Evolutionary conservation across 2,888 invertebrate species (phyloP).

Genomic region (Sarcophaga subvicina): DNA sequence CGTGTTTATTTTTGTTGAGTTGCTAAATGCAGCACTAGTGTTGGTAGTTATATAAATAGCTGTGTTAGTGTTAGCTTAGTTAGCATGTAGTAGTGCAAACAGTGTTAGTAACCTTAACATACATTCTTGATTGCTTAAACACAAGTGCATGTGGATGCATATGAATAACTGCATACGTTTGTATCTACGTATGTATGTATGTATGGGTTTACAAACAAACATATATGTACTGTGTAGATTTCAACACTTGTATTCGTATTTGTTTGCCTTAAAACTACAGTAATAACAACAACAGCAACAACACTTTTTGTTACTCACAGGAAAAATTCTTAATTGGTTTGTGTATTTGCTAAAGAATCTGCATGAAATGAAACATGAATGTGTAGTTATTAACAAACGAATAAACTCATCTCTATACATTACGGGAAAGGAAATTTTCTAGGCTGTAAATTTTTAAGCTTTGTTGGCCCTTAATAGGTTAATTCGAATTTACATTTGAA

Average conservation of each 20-base stretch:
- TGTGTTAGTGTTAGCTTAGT: not conserved
- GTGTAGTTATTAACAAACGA: constrained; percentile 3
- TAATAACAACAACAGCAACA: not conserved
- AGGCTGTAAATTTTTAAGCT: too few relatives aligned
- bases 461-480: too few relatives aligned
- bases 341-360: constrained; percentile 55
- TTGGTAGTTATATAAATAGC: too few relatives aligned
- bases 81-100: not conserved
- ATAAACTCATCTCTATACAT: not conserved
- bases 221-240: not conserved
- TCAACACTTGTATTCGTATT: not conserved
- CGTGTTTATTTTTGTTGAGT: constrained; percentile 26
- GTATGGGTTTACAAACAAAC: not conserved
- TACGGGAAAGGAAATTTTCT: too few relatives aligned
- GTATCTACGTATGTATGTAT: not conserved
- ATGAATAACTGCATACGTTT: not conserved
- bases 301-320: not conserved
- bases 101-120: constrained; percentile 53
- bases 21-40: constrained; percentile 27
- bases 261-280: not conserved
- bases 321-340: constrained; percentile 59
- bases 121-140: constrained; percentile 5
- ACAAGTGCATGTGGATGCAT: not conserved
- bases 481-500: too few relatives aligned
- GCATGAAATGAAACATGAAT: constrained; percentile 22